These are phyloP conservation scores for Macquaria ambigua DNA, from an alignment of 2,113 vertebrate genomes.

Conservation along the genomic window DNA sequence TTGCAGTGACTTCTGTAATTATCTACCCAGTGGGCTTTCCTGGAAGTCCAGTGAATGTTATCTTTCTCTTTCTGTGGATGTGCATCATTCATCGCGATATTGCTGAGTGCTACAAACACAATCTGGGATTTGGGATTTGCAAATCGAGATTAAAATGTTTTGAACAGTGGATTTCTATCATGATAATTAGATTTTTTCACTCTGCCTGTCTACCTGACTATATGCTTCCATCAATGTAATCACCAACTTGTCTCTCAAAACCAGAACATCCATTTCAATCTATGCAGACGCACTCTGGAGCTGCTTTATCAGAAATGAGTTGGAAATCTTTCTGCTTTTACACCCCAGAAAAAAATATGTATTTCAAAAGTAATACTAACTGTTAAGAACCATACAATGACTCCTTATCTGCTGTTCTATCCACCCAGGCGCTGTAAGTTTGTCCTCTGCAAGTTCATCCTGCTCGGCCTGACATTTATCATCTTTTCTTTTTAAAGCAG, in stretches of 20 bases:
- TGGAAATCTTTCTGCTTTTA: neutral
- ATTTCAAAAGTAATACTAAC: neutral
- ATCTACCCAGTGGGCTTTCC: constrained; percentile 12
- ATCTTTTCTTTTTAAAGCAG: neutral
- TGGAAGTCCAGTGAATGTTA: constrained; percentile 7
- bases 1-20: constrained; percentile 45
- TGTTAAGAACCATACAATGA: neutral
- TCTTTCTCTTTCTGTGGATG: neutral
- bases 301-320: neutral
- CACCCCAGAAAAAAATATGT: too few species aligned
- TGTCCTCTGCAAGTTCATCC: neutral
- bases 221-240: neutral
- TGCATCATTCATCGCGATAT: constrained; percentile 15
- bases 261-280: constrained; percentile 1
- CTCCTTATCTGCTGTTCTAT: neutral
- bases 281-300: too few species aligned
- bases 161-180: neutral
- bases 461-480: neutral
- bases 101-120: neutral
- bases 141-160: neutral
- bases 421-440: neutral
- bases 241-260: neutral
- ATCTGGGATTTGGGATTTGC: neutral
- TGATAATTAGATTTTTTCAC: neutral
- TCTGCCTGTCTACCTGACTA: too few species aligned